Evolutionary conservation across 2,113 vertebrate genomes (phyloP).

Genomic region (Sula dactylatra): DNA sequence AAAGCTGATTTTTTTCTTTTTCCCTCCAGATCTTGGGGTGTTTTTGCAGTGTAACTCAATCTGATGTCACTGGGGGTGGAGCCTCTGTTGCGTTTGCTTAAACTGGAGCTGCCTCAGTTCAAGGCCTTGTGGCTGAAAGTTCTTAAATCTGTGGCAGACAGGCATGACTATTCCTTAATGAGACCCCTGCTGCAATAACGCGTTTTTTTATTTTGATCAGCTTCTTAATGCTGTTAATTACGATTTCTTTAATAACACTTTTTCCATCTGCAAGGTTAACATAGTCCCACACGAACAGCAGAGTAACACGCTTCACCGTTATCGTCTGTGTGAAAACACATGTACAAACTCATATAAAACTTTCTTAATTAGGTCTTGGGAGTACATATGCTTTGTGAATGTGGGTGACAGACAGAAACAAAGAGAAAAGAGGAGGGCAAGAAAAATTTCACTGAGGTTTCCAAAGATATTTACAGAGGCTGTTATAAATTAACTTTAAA

Average conservation of each 20-base stretch:
- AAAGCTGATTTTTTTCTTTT: constrained; percentile 5
- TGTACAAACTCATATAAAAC: constrained; percentile 31
- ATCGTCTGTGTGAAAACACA: constrained; percentile 42
- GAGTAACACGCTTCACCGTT: neutral
- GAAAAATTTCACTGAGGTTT: constrained; percentile 29
- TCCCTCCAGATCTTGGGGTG: constrained; percentile 33
- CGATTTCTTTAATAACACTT: constrained; percentile 25
- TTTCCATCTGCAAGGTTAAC: constrained; percentile 24
- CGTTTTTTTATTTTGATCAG: constrained; percentile 56
- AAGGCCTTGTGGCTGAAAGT: constrained; percentile 67
- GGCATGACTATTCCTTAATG: constrained; percentile 60
- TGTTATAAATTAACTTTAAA: constrained; percentile 50
- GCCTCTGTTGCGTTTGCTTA: constrained; percentile 43
- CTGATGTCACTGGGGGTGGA: constrained; percentile 71
- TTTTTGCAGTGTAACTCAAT: constrained; percentile 61
- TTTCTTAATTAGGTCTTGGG: constrained; percentile 14
- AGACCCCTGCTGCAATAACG: constrained; percentile 56
- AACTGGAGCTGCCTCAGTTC: constrained; percentile 61
- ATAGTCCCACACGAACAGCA: neutral
- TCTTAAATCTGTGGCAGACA: constrained; percentile 66
- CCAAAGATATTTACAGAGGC: constrained; percentile 17
- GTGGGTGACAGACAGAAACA: constrained; percentile 9
- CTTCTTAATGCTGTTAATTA: constrained; percentile 60
- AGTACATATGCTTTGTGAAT: constrained; percentile 19
- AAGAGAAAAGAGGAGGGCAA: neutral